Evolutionary conservation across 2,888 invertebrate genomes (phyloP), one percentile per base, ranked within the genome.

Genomic region (Spodoptera exigua): DNA sequence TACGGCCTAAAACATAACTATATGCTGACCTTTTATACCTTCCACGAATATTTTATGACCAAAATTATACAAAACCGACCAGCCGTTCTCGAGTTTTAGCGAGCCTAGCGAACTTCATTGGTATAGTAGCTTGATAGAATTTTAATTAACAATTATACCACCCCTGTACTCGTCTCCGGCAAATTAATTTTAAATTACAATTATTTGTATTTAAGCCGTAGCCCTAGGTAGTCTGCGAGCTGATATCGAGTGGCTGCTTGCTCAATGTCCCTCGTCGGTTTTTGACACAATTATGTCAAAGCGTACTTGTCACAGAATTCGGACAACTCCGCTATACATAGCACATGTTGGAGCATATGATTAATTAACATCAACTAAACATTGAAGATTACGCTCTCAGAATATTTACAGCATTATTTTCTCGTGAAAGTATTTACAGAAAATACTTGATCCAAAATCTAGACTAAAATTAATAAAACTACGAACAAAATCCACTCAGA

Each of bases 221-320:
- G 35, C 49, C 41, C 41, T 36, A 53, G 54, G 32, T 67, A 40
- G 12, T 18, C 46, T 36, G 13, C 37, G 21, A 70, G 35, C 43
- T 49, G 36, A 55, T 68, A 56, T 61, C 61, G 41, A 45, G 57
- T 65, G 44, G 43, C 57, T 67, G 16, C 46, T 46, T 34, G 51
- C 49, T 56, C 49, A 51, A 59, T 52, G 32, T 61, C 54, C 52
- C 54, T 53, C 58, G 40, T 44, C 48, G 39, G 5, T 41, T 56
- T 52, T 48, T 69, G 74, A 67, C 77, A 76, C 27, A 63, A 69
- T 76, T 74, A 61, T 76, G 79, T 77, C 77, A 76, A 72, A 65
- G 47, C 51, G 53, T 59, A 39, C 63, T 59, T 61, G 70, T 68
- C 60, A 70, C 36, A 66, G 32, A 59, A 62, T 59, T 66, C 61